Evolutionary conservation across 2,113 vertebrate genomes (phyloP).

Genomic region (Thinocorus orbignyianus): DNA sequence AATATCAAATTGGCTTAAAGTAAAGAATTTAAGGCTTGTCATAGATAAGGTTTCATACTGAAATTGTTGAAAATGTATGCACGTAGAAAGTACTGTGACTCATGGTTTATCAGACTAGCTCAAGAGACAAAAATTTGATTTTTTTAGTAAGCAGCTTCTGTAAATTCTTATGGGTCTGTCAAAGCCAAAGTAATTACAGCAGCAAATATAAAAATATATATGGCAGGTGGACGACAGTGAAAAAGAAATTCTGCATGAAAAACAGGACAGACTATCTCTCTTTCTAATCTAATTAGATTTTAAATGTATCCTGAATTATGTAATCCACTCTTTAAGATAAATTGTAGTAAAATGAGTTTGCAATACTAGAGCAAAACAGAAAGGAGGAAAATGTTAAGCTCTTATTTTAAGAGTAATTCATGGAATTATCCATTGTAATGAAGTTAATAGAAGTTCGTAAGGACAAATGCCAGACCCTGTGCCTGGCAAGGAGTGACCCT

Average conservation of each 20-base stretch:
- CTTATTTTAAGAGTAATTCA: background rate
- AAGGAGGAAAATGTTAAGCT: background rate
- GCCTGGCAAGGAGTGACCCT: background rate
- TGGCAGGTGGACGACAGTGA: background rate
- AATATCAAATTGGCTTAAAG: background rate
- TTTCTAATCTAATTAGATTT: background rate
- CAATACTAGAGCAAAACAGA: background rate
- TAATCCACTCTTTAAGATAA: background rate
- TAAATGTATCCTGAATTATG: background rate
- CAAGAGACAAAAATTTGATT: background rate
- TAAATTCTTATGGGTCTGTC: background rate
- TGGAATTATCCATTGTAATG: background rate
- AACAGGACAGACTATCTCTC: background rate
- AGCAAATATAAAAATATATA: background rate
- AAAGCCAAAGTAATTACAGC: background rate
- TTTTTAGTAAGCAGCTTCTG: background rate
- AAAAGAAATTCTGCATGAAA: background rate
- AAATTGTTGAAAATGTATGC: background rate
- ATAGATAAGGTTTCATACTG: background rate
- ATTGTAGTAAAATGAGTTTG: background rate
- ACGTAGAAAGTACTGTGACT: background rate
- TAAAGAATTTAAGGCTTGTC: background rate
- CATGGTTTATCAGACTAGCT: background rate
- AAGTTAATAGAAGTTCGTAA: background rate
- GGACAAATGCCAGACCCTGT: background rate